Percentiles rank a stretch among this genome's conserved stretches.
Conservation (phyloP, 2,888 invertebrate species). For the Molanna angustata region DNA sequence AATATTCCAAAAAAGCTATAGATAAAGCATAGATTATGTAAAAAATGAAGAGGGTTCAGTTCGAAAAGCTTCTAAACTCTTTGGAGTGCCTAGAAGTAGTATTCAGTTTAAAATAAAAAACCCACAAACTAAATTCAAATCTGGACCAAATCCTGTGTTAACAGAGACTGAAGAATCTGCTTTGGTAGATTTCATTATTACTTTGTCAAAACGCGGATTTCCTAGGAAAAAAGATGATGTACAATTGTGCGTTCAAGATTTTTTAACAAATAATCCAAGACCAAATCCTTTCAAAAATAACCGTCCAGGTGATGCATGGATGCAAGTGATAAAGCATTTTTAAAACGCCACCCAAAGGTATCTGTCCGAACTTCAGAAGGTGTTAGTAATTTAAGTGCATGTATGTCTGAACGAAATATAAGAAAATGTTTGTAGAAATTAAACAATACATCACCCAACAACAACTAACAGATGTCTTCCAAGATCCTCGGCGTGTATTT, state of each 20-base stretch:
- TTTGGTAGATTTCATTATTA: not conserved
- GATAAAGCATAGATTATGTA: not conserved
- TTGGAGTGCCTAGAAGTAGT: not conserved
- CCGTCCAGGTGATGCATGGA: not conserved
- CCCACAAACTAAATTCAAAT: not conserved
- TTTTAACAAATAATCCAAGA: not conserved
- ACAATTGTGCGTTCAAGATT: not conserved
- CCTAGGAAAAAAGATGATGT: not conserved
- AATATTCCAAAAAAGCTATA: not conserved
- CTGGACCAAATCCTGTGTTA: not conserved
- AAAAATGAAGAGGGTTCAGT: not conserved
- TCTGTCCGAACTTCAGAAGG: not conserved
- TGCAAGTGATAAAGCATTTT: not conserved
- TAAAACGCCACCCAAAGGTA: not conserved
- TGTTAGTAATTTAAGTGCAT: not conserved
- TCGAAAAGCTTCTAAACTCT: not conserved
- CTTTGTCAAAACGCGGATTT: not conserved
- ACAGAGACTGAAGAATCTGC: not conserved
- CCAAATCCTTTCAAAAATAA: constrained; percentile 3
- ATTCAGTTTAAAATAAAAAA: not conserved
- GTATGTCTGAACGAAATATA: not conserved
- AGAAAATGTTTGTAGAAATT: not conserved
- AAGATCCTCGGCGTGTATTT: not conserved
- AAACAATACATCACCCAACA: not conserved
- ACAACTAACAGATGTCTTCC: not conserved